A percentile compares a stretch with the other conserved stretches of the same genome.
Evolutionary conservation across 2,797 vertebrate species (phyloP).

Genomic region (Pelobates cultripes): DNA sequence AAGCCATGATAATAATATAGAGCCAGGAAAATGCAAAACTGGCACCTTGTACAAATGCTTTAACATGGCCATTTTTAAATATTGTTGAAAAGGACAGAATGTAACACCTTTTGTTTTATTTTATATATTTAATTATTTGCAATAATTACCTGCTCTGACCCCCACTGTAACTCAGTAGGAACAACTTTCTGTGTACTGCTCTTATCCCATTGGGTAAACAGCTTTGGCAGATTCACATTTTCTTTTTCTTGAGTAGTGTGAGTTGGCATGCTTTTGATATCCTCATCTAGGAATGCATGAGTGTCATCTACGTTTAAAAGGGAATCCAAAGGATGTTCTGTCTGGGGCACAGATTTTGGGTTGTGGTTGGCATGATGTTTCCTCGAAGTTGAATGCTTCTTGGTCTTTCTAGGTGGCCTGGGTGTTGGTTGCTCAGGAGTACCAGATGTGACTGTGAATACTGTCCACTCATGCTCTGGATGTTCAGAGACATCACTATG

Average conservation of each 20-base stretch:
- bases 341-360: constrained; percentile 61
- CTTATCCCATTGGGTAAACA: constrained; percentile 56
- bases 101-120: too few relatives aligned
- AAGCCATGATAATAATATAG: too few relatives aligned
- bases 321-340: constrained; percentile 39
- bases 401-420: constrained; percentile 59
- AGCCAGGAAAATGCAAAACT: too few relatives aligned
- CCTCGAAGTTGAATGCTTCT: constrained; percentile 59
- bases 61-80: too few relatives aligned
- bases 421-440: constrained; percentile 44
- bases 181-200: constrained; percentile 54
- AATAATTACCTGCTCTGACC: constrained; percentile 76
- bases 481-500: constrained; percentile 58
- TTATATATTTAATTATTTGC: neutral
- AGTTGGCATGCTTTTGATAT: constrained; percentile 53
- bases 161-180: constrained; percentile 70
- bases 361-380: constrained; percentile 64
- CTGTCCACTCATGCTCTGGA: constrained; percentile 42
- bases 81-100: too few relatives aligned
- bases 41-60: too few relatives aligned
- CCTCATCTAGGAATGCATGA: constrained; percentile 66
- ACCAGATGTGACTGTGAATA: neutral
- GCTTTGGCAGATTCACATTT: neutral
- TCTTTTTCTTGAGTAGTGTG: constrained; percentile 18
- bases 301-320: constrained; percentile 56